These are phyloP conservation scores for Drosophila tani DNA, from an alignment of 1,140 invertebrate species.

Conservation along the genomic window DNA sequence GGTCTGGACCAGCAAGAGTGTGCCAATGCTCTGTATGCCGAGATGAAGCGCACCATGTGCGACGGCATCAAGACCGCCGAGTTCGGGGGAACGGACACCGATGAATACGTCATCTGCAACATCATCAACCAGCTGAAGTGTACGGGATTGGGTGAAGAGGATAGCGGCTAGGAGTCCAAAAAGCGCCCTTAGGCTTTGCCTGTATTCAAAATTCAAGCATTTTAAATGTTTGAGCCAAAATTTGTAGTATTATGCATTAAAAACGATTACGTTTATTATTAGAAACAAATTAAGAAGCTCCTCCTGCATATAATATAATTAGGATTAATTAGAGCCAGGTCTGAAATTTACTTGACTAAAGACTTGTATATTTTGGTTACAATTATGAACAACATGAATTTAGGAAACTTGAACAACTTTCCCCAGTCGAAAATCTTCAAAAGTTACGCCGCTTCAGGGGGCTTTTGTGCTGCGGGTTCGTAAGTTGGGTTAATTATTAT, in stretches of 20 bases:
- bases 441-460: constrained; percentile 24
- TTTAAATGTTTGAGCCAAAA: not conserved
- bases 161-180: not conserved
- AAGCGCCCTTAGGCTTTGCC: too few relatives aligned
- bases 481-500: not conserved
- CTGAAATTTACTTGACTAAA: not conserved
- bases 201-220: too few relatives aligned
- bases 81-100: constrained; percentile 63
- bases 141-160: constrained; percentile 10
- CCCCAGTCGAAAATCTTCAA: not conserved
- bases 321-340: too few relatives aligned
- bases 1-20: constrained; percentile 54
- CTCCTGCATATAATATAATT: too few relatives aligned
- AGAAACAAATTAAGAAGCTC: too few relatives aligned
- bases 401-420: not conserved
- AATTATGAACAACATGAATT: constrained; percentile 17
- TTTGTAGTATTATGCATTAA: not conserved
- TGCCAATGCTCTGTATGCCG: constrained; percentile 31
- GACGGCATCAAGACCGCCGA: constrained; percentile 63
- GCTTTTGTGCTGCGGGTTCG: constrained; percentile 8
- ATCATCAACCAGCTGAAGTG: constrained; percentile 66
- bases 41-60: constrained; percentile 66
- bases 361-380: not conserved
- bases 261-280: not conserved
- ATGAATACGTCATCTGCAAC: constrained; percentile 71